Evolutionary conservation across 64 coral and sea anemone species (phyloP).

Genomic region (Montipora capricornis): DNA sequence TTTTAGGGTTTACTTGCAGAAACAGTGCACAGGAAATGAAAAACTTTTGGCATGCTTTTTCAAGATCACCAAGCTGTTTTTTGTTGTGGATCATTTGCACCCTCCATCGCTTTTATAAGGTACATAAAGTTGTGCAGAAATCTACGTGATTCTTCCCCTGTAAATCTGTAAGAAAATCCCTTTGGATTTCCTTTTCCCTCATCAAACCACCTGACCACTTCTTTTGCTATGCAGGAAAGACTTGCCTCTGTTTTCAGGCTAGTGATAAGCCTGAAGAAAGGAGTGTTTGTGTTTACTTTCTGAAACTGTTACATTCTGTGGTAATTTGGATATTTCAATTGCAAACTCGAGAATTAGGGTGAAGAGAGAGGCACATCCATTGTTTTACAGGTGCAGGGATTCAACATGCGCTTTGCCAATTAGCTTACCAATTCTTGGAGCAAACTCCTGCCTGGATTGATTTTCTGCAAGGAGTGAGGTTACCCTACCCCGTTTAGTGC

Average conservation of each 20-base stretch:
- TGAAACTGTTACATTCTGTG: constrained; percentile 20
- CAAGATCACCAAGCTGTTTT: constrained; percentile 31
- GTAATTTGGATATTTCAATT: constrained; percentile 38
- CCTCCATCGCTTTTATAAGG: constrained; percentile 32
- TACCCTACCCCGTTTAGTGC: constrained; percentile 52
- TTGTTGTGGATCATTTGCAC: constrained; percentile 15
- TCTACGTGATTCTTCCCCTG: constrained; percentile 58
- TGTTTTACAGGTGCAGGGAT: constrained; percentile 75
- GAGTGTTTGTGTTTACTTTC: constrained; percentile 2
- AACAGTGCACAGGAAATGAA: constrained; percentile 22
- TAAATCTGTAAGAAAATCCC: constrained; percentile 69
- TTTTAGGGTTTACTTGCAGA: not conserved
- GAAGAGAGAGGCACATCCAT: constrained; percentile 34
- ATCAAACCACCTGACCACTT: constrained; percentile 52
- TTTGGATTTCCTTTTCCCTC: constrained; percentile 50
- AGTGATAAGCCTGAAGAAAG: constrained; percentile 35
- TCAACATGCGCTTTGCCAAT: constrained; percentile 61
- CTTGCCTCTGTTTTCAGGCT: constrained; percentile 18
- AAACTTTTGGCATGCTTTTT: constrained; percentile 50
- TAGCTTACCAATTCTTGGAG: constrained; percentile 27
- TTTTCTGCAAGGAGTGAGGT: constrained; percentile 38
- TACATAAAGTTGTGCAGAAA: constrained; percentile 75
- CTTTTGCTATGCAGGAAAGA: constrained; percentile 54
- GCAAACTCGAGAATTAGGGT: constrained; percentile 12
- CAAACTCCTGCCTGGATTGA: constrained; percentile 39